These are phyloP conservation scores for Aleiodes testaceus DNA, from an alignment of 2,888 invertebrate genomes.

Conservation along the genomic window DNA sequence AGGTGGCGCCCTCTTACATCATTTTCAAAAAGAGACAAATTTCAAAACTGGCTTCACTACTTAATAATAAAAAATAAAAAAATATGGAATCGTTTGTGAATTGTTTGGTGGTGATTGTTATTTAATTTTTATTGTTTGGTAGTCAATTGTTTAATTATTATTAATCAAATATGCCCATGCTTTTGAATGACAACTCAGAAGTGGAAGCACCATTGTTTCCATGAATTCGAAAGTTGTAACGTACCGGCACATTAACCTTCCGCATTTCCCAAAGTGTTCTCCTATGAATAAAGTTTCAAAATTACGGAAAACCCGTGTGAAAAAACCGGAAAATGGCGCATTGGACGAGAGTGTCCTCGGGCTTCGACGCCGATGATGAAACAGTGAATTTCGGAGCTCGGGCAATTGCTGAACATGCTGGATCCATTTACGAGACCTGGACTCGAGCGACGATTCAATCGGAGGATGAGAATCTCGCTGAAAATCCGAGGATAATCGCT, in stretches of 20 bases:
- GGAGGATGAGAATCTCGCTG: background rate
- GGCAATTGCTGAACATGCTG: conserved; percentile 70
- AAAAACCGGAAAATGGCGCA: conserved; percentile 57
- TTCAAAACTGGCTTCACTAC: too few relatives aligned
- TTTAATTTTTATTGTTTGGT: too few relatives aligned
- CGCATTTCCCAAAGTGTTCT: background rate
- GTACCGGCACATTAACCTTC: background rate
- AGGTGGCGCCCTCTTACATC: too few relatives aligned
- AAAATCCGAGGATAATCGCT: conserved; percentile 53
- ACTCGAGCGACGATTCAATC: conserved; percentile 72
- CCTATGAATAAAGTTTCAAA: background rate
- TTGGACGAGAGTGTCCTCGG: conserved; percentile 71
- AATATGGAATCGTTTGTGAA: too few relatives aligned
- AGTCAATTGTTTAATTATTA: too few relatives aligned
- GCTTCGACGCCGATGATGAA: conserved; percentile 74
- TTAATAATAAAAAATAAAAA: too few relatives aligned
- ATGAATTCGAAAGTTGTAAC: conserved; percentile 7
- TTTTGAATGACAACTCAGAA: too few relatives aligned
- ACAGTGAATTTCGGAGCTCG: conserved; percentile 75
- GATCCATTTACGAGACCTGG: conserved; percentile 73
- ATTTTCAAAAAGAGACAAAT: too few relatives aligned
- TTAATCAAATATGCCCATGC: too few relatives aligned
- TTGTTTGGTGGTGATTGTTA: too few relatives aligned
- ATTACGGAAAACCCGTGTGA: background rate
- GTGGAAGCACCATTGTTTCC: background rate